Conservation (phyloP, 2,113 vertebrate species). For the Perognathus longimembris region DNA sequence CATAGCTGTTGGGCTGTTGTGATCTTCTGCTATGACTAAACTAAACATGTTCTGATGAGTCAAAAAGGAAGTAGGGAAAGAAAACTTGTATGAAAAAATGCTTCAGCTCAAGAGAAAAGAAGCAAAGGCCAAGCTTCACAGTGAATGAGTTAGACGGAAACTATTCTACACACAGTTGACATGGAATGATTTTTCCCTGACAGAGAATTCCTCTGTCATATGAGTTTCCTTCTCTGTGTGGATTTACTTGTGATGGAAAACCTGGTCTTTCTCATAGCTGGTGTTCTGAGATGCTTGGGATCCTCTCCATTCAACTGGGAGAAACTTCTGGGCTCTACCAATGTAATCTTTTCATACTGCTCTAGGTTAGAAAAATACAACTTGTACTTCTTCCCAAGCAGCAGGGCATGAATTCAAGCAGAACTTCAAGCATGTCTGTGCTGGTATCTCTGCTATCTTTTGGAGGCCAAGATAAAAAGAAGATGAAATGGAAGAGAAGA, state of each 20-base stretch:
- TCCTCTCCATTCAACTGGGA: slow-evolving; percentile 91
- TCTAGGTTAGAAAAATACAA: slow-evolving; percentile 92
- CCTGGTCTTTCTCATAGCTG: slow-evolving; percentile 95
- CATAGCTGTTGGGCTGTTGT: too few relatives aligned
- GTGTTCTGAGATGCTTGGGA: slow-evolving; percentile 91
- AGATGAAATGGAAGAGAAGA: slow-evolving; percentile 93
- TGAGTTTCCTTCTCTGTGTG: slow-evolving; percentile 84
- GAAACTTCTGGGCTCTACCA: slow-evolving; percentile 89
- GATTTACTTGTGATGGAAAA: slow-evolving; percentile 91
- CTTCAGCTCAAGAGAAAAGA: slow-evolving; percentile 65
- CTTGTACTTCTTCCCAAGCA: slow-evolving; percentile 91
- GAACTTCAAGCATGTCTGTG: slow-evolving; percentile 93
- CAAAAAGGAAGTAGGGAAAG: too few relatives aligned
- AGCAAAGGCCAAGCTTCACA: slow-evolving; percentile 44
- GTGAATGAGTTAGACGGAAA: slow-evolving; percentile 29
- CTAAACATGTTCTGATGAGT: too few relatives aligned
- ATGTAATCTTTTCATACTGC: slow-evolving; percentile 90
- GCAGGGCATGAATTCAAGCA: slow-evolving; percentile 85
- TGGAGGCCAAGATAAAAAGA: slow-evolving; percentile 93
- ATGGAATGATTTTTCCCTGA: slow-evolving; percentile 92
- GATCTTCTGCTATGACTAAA: too few relatives aligned
- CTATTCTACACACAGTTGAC: slow-evolving; percentile 84
- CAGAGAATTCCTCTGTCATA: slow-evolving; percentile 72
- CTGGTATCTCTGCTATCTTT: slow-evolving; percentile 97
- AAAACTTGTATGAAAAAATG: background rate